phyloP scores from a whole-genome alignment of 2,888 invertebrate species.

The Sarcophaga caerulescens region DNA sequence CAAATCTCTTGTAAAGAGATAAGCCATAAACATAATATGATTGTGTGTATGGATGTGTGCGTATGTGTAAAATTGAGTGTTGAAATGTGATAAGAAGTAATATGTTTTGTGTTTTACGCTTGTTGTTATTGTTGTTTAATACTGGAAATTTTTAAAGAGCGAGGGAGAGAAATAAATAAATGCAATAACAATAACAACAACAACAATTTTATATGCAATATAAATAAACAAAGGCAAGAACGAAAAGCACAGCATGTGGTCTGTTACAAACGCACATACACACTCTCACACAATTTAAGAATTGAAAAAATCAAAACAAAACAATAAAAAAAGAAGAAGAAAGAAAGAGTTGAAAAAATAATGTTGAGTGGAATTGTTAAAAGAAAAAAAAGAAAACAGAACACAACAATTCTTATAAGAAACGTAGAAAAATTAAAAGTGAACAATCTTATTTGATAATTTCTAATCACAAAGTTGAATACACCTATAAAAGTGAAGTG shows the following conservation, averaged over 20 bases:
- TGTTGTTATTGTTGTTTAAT: no score
- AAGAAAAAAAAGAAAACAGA: no score
- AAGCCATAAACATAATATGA: conserved; percentile 28
- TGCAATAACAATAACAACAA: conserved; percentile 15
- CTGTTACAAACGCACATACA: not conserved
- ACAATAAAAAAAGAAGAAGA: not conserved
- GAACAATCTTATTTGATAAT: no score
- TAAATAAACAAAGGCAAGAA: conserved; percentile 57
- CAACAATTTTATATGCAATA: not conserved
- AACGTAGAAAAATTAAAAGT: no score
- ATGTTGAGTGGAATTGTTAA: no score
- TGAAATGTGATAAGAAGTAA: conserved; percentile 55
- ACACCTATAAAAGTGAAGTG: no score
- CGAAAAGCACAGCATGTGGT: conserved; percentile 66
- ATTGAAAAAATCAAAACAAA: conserved; percentile 33
- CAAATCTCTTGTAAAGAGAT: no score
- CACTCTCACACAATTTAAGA: not conserved
- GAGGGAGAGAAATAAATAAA: not conserved
- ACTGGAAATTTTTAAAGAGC: not conserved
- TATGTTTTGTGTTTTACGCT: no score
- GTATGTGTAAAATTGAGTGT: conserved; percentile 38
- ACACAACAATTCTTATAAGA: no score
- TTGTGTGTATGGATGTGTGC: not conserved
- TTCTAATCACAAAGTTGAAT: no score
- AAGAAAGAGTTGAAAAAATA: no score